These are phyloP conservation scores for Aurelia aurita DNA, from an alignment of 30 jellyfish, hydroid and myxozoan genomes.

Conservation along the genomic window DNA sequence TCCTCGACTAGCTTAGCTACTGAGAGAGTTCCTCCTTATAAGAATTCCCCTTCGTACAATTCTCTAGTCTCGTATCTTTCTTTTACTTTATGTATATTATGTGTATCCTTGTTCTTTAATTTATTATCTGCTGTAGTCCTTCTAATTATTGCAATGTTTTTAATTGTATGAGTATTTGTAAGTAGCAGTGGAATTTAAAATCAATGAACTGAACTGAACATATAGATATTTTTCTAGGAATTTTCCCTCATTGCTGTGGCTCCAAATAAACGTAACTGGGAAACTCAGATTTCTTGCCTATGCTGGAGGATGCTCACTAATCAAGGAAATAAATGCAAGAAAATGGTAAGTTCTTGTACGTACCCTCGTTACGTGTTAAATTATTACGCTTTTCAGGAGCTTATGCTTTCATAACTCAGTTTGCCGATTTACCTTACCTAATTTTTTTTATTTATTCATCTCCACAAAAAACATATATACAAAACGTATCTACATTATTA, in stretches of 20 bases:
- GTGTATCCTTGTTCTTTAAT: no score
- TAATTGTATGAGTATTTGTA: background rate
- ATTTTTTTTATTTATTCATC: no score
- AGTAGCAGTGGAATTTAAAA: no score
- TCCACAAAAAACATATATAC: no score
- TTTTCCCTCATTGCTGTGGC: conserved; percentile 11
- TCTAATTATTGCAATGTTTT: background rate
- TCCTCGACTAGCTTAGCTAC: no score
- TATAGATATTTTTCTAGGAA: background rate
- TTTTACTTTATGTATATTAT: background rate
- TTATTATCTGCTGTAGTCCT: no score
- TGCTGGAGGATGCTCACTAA: conserved; percentile 30
- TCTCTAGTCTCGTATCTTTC: background rate
- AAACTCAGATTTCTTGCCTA: conserved; percentile 43
- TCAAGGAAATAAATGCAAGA: background rate
- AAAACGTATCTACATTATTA: no score
- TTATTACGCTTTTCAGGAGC: no score
- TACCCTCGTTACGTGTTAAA: background rate
- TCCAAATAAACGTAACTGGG: conserved; percentile 38
- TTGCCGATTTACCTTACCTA: no score
- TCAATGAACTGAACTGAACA: background rate
- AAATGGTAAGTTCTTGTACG: conserved; percentile 3
- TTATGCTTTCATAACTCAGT: no score
- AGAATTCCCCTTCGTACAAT: no score
- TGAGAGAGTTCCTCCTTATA: no score